Evolutionary conservation across 1,140 invertebrate species (phyloP).

Genomic region (Drosophila erecta): DNA sequence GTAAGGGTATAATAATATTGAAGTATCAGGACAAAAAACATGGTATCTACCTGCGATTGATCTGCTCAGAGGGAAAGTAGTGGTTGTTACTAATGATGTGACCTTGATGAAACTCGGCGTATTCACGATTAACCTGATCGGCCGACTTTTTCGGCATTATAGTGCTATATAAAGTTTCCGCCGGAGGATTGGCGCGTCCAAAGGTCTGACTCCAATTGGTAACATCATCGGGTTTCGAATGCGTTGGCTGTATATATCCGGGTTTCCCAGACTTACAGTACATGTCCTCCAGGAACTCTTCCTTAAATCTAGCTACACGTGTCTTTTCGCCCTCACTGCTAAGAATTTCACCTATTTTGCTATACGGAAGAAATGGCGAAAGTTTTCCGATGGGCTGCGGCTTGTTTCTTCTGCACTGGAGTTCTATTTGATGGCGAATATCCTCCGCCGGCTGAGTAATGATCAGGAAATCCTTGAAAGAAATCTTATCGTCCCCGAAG

Average conservation of each 20-base stretch:
- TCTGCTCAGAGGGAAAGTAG: constrained; percentile 66
- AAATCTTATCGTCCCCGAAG: neutral
- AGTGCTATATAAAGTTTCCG: constrained; percentile 43
- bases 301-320: constrained; percentile 59
- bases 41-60: constrained; percentile 53
- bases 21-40: too few relatives aligned
- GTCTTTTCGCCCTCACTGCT: constrained; percentile 52
- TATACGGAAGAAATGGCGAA: constrained; percentile 21
- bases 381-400: neutral
- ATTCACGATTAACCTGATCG: constrained; percentile 64
- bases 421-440: constrained; percentile 8
- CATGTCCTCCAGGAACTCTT: constrained; percentile 69
- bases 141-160: constrained; percentile 55
- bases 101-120: constrained; percentile 50
- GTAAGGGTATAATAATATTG: neutral
- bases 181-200: constrained; percentile 12
- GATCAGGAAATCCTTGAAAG: constrained; percentile 6
- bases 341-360: constrained; percentile 44
- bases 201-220: constrained; percentile 61
- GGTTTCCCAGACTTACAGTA: constrained; percentile 50
- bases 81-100: constrained; percentile 67
- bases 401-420: constrained; percentile 25
- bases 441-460: constrained; percentile 36
- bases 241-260: constrained; percentile 35
- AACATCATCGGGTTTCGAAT: constrained; percentile 56